Base-by-base conservation (phyloP, 2,113 vertebrate species). In the Ornithorhynchus anatinus region DNA sequence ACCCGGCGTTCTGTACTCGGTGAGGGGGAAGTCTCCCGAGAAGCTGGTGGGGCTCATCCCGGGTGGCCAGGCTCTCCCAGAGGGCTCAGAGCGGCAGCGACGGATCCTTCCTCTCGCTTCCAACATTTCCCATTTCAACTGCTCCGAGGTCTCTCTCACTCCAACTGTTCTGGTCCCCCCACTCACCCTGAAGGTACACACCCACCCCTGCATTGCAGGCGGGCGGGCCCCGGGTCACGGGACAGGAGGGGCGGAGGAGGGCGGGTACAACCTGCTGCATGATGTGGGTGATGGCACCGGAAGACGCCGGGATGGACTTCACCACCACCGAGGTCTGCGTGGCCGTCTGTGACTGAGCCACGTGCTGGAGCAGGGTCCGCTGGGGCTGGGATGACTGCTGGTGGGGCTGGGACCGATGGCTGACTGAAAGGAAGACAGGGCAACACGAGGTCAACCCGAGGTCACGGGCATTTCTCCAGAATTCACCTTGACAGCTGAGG, bases 191-290 rank as follows among this genome's bases (percentile, higher is more conserved):
- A 33, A 9, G 15, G 23, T 13, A 73, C 17, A 39, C 57, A 6
- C 22, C n/a, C 39, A 38, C 3, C 14, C 27, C 5, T 29, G 10
- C 56, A 19, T 9, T 31, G 50, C 5, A 54, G 29, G 1, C 51
- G n/a, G 54, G 20, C 27, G 63, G 68, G 17, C 4, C 52, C 53
- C 35, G 66, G n/a, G 37, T 65, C 36, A 51, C 0, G 75, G 57
- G 19, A 17, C 51, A 62, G 65, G 68, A 69, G 77, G 77, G 59
- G 77, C 78, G 78, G 56, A 69, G 74, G 64, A 72, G 47, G 69
- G 67, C 66, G 75, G 64, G 59, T 88, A 93, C 76, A 91, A 98
- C 96, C 96, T 91, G 91, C 69, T 95, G 95, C 91, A 95, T 91
- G 63, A 93, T 88, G 63, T 95, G 96, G 11, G 94, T 93, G 64